Evolutionary conservation across 1,140 invertebrate species (phyloP), one percentile per base, ranked within the genome.

Genomic region (Eriosoma lanigerum): DNA sequence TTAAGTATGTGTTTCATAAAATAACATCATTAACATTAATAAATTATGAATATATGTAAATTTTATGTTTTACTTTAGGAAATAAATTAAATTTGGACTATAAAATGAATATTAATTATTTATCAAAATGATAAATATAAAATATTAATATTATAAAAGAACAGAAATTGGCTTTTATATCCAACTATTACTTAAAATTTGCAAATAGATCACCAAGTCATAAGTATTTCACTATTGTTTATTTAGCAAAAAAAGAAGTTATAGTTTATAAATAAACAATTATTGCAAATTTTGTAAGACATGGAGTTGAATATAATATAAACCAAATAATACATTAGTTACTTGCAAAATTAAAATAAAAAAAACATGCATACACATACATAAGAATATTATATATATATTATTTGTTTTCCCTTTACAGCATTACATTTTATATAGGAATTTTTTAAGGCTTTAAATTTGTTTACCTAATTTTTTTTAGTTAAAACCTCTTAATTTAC

Each of bases 261-360:
- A 9, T 0, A 68, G 5, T 21, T 21, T 46, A 46, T 5, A 46
- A 62, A 62, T 19, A 3, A 62, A 32, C 44, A 46, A 10, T 17
- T 24, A 68, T 44, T 46, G 4, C n/a, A 13, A 26, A 19, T 17
- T 15, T 17, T 26, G 8, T 0, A 48, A 48, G 17, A 48, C 21
- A 17, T 48, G 15, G 21, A 38, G 0, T 38, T 38, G 32, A 38
- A 38, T 8, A 38, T 38, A 21, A 13, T 46, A 32, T 13, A 70
- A 70, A 1, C 24, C 13, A 26, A 48, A 68, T n/a, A 68, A 26
- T 70, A 26, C 3, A 70, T 3, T 10, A 24, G 12, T 24, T 48
- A 68, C n/a, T 68, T 68, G 64, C 44, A 72, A 29, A 29, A 72
- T 72, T 10, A 12, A 50, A 50, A 68, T 48, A 44, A 66, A 24